Base-by-base conservation (phyloP, 2,797 vertebrate species). In the Bucorvus abyssinicus region DNA sequence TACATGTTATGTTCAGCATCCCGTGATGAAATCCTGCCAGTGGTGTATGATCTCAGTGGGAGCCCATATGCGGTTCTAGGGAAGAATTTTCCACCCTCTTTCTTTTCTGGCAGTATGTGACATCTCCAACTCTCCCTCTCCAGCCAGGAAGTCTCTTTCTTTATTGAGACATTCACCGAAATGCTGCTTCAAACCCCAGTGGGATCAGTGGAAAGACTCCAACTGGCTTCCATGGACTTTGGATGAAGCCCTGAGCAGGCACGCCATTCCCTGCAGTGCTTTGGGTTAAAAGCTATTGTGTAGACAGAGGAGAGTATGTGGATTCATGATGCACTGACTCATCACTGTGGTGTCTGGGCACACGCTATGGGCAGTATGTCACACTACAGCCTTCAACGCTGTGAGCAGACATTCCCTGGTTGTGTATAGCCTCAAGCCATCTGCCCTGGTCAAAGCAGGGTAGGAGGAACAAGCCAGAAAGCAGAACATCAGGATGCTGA, bases 261-360 rank as follows among this genome's bases (percentile, higher is more conserved):
- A 32, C 83, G 79, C 29, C 10, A 2, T 21, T 82, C 86, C 86
- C 91, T 83, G 69, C 2, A 2, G 94, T 75, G 92, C 78, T 85
- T 19, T 80, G 86, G 77, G 88, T 74, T 89, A 74, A 44, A 69
- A 87, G 44, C 70, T 70, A 63, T 92, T 95, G 94, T 96, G 84
- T 7, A 47, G 53, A 18, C 52, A 45, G 44, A 88, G 74, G 13
- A 21, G 74, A 74, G 53, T 27, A 14, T 12, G 69, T 87, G 75
- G 91, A 94, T 87, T 96, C 71, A 74, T 69, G 88, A 83, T 0
- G 4, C 85, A 79, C 63, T 96, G 90, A 96, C 84, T 96, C 93
- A 96, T 4, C 53, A 44, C 86, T 93, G 78, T 68, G 91, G 86
- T 95, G 93, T 94, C 93, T 95, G 91, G 86, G 88, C 95, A 92